Conservation (phyloP, 2,797 vertebrate genomes). For the Acipenser transmontanus region DNA sequence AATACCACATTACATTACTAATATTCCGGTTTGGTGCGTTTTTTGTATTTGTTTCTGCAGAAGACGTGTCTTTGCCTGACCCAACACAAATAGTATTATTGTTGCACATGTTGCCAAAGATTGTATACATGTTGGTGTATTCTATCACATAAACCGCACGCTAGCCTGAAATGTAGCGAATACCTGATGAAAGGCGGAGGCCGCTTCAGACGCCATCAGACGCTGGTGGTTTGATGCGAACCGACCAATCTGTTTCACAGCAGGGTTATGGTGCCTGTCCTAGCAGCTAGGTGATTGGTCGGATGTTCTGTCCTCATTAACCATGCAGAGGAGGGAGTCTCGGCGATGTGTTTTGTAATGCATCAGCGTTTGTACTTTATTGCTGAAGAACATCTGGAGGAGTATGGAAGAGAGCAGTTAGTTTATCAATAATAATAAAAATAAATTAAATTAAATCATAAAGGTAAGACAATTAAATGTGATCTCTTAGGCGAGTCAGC, state of each 20-base stretch:
- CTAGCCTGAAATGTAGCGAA: no score
- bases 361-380: neutral
- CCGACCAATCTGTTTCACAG: neutral
- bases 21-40: no score
- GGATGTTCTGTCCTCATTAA: neutral
- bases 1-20: no score
- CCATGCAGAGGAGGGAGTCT: neutral
- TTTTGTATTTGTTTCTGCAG: no score
- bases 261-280: neutral
- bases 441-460: neutral
- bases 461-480: neutral
- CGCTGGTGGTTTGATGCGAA: neutral
- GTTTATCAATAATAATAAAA: neutral
- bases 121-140: no score
- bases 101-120: neutral
- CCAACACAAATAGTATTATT: neutral
- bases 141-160: no score
- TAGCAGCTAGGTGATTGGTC: neutral
- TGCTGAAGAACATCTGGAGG: neutral
- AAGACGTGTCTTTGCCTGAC: no score
- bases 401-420: neutral
- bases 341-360: neutral
- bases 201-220: neutral
- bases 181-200: no score
- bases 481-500: neutral